These are phyloP conservation scores for Nomada lathburiana DNA, from an alignment of 2,888 invertebrate genomes.

Conservation along the genomic window DNA sequence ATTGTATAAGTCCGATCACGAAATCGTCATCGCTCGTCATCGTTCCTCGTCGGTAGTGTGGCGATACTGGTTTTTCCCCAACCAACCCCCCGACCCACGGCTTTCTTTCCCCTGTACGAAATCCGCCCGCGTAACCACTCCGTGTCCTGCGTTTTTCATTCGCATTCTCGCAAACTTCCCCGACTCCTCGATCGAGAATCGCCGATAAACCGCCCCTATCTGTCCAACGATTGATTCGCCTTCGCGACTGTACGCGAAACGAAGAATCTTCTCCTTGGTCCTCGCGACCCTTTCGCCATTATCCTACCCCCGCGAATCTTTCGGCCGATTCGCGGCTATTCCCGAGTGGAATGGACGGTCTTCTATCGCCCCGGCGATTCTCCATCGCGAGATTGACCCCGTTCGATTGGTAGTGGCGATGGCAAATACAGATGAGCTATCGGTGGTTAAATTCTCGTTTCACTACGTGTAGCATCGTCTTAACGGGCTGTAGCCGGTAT, in stretches of 20 bases:
- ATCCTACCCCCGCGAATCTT: not conserved
- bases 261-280: not conserved
- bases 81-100: conserved; percentile 35
- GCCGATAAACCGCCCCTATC: conserved; percentile 1
- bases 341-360: not conserved
- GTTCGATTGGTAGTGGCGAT: conserved; percentile 75
- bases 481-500: conserved; percentile 81
- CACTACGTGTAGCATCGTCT: conserved; percentile 79
- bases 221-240: not conserved
- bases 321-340: not conserved
- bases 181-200: conserved; percentile 40
- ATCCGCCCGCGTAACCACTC: conserved; percentile 41
- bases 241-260: not conserved
- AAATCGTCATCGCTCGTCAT: conserved; percentile 68
- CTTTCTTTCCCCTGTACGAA: conserved; percentile 49
- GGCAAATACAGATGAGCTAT: conserved; percentile 82
- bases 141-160: conserved; percentile 8
- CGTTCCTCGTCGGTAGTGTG: conserved; percentile 58
- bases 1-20: conserved; percentile 79
- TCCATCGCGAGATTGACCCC: conserved; percentile 20
- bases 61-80: conserved; percentile 50
- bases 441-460: conserved; percentile 82
- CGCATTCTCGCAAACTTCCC: conserved; percentile 23
- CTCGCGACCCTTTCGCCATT: not conserved
- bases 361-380: conserved; percentile 25